These are phyloP conservation scores for Suillia variegata DNA, from an alignment of 2,888 invertebrate genomes.

Conservation along the genomic window DNA sequence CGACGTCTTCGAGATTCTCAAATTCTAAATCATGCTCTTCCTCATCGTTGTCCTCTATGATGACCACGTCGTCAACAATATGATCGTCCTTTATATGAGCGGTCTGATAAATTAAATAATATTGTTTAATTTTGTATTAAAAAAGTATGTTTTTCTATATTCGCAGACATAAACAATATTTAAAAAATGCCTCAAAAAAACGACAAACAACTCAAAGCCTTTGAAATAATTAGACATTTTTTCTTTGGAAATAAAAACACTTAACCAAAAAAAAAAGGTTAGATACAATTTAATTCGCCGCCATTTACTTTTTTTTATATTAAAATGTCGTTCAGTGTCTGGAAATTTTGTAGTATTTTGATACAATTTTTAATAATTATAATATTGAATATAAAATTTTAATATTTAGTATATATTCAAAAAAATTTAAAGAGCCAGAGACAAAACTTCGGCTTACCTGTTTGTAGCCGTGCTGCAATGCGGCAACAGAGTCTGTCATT, in stretches of 20 bases:
- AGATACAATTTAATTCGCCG: too few species aligned
- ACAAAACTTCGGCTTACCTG: too few species aligned
- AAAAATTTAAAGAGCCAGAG: too few species aligned
- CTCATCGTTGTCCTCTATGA: conserved; percentile 33
- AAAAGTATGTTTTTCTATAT: background rate
- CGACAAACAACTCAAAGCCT: background rate
- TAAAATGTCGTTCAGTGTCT: too few species aligned
- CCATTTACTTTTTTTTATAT: too few species aligned
- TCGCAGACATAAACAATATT: background rate
- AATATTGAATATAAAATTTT: too few species aligned
- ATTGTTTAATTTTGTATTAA: background rate
- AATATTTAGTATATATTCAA: too few species aligned
- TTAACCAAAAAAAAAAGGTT: too few species aligned
- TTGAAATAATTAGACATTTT: background rate
- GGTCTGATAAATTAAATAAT: background rate
- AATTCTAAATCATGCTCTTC: conserved; percentile 36
- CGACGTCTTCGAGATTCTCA: conserved; percentile 29
- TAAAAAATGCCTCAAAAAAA: background rate
- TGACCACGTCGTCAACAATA: conserved; percentile 30
- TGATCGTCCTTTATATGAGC: conserved; percentile 8
- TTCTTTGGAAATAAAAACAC: too few species aligned
- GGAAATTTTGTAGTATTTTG: too few species aligned
- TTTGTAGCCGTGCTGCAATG: conserved; percentile 20
- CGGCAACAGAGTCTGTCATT: conserved; percentile 18
- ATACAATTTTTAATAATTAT: too few species aligned